Percentiles rank a stretch among this genome's conserved stretches.
Conservation (phyloP, 2,113 vertebrate genomes). For the Odontesthes bonariensis region DNA sequence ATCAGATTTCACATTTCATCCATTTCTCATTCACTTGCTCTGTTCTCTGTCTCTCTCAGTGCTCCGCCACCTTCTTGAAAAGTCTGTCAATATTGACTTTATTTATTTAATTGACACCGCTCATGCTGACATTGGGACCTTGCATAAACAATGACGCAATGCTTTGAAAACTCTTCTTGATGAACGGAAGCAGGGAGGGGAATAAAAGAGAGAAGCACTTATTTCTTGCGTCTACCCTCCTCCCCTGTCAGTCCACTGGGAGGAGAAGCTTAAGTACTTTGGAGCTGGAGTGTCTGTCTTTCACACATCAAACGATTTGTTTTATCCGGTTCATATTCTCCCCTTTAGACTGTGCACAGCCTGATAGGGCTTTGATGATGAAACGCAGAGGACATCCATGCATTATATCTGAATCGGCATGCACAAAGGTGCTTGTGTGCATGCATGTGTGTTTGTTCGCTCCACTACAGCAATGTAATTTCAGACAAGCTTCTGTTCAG, state of each 20-base stretch:
- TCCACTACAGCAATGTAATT: slow-evolving; percentile 68
- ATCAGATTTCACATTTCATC: slow-evolving; percentile 43
- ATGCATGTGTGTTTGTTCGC: slow-evolving; percentile 38
- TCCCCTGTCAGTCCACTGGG: slow-evolving; percentile 77
- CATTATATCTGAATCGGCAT: slow-evolving; percentile 79
- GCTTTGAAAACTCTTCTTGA: slow-evolving; percentile 74
- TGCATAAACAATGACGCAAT: slow-evolving; percentile 84
- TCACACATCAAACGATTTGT: slow-evolving; percentile 88
- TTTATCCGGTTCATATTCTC: slow-evolving; percentile 86
- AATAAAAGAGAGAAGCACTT: slow-evolving; percentile 64
- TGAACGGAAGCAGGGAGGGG: slow-evolving; percentile 62
- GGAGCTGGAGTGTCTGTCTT: slow-evolving; percentile 84
- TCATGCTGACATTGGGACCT: slow-evolving; percentile 69
- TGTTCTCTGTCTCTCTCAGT: slow-evolving; percentile 3
- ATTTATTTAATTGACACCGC: slow-evolving; percentile 76
- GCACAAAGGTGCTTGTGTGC: slow-evolving; percentile 61
- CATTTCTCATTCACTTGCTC: slow-evolving; percentile 36
- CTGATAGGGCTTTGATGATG: slow-evolving; percentile 86
- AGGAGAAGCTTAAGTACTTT: slow-evolving; percentile 85
- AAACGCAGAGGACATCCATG: slow-evolving; percentile 85
- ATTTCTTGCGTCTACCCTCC: slow-evolving; percentile 64
- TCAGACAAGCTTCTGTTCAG: slow-evolving; percentile 51
- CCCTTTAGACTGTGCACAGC: slow-evolving; percentile 79
- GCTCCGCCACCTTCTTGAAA: slow-evolving; percentile 56
- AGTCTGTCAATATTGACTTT: slow-evolving; percentile 78